These are phyloP conservation scores for Pristionchus maxplancki DNA, from an alignment of 2,888 invertebrate species.

Conservation along the genomic window DNA sequence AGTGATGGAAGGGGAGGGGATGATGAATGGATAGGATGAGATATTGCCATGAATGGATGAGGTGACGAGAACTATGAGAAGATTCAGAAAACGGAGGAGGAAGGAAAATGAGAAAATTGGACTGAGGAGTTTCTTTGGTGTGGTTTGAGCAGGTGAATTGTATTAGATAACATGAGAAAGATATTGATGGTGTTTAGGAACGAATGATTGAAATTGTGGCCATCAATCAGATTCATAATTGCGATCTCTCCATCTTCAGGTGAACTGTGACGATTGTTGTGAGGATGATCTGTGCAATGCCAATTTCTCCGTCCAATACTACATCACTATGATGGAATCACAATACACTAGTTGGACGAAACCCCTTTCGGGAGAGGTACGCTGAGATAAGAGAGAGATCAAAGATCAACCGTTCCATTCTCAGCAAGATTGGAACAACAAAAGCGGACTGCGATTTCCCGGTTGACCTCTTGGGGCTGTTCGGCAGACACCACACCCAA, in stretches of 20 bases:
- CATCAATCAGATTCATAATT: no score
- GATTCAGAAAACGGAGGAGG: not conserved
- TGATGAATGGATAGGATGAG: conserved; percentile 37
- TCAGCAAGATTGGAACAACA: conserved; percentile 54
- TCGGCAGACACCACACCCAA: conserved; percentile 16
- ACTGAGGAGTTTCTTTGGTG: not conserved
- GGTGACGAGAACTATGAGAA: not conserved
- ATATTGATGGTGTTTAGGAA: not conserved
- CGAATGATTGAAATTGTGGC: no score
- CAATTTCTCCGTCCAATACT: conserved; percentile 71
- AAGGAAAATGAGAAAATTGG: not conserved
- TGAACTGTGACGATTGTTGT: conserved; percentile 75
- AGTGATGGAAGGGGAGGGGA: not conserved
- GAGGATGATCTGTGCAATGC: conserved; percentile 69
- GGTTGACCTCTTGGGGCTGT: conserved; percentile 44
- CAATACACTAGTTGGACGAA: conserved; percentile 72
- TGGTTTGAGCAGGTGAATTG: not conserved
- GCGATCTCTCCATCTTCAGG: no score
- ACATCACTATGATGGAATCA: conserved; percentile 61
- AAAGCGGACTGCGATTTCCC: conserved; percentile 55
- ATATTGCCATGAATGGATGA: conserved; percentile 22
- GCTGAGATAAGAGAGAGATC: not conserved
- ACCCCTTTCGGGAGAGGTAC: conserved; percentile 70
- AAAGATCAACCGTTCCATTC: not conserved
- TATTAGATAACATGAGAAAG: not conserved